Evolutionary conservation across 2,888 invertebrate species (phyloP), one percentile per base, ranked within the genome.

Genomic region (Brachypterus glaber): DNA sequence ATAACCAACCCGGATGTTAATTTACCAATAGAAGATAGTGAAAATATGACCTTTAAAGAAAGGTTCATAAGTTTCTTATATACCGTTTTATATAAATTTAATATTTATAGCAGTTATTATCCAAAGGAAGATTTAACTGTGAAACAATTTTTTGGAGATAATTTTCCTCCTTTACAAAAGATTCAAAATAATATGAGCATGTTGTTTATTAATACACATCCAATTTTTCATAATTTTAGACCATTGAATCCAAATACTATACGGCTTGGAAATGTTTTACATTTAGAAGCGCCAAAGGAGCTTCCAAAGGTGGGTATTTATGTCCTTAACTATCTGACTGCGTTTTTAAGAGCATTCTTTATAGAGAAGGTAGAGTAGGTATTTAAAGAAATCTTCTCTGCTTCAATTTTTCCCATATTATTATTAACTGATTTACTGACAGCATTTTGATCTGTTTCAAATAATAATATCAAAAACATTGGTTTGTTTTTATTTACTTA

Each of bases 161-260:
- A 49, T 33, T 41, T 50, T 25, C 52, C 53, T 15, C 31, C 50
- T 11, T 25, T 56, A n/a, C 15, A 32, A 4, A 52, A 53, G 5
- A 41, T 56, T 2, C 44, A 49, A 27, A 42, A 39, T 35, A 50
- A 50, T 31, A 37, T 51, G n/a, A 52, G 50, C 25, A 48, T 63
- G 56, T 26, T 62, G 26, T 61, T 64, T 35, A 37, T 58, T 4
- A 59, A 57, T 37, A 47, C 50, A 0, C 53, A 63, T 55, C 58
- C 60, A 1, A 39, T 60, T 33, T 60, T 62, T 37, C 50, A 56
- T 35, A 43, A 43, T n/a, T 34, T 55, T 3, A 52, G 60, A 38
- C 56, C 63, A 1, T 29, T 55, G 17, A 52, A 54, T 29, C 60
- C 62, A 1, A 50, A 59, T 14, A 59, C 61, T 2, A 51, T 64